A percentile compares a stretch with the other conserved stretches of the same genome.
phyloP scores from a whole-genome alignment of 1,140 invertebrate genomes.

The Brachionus koreanus region DNA sequence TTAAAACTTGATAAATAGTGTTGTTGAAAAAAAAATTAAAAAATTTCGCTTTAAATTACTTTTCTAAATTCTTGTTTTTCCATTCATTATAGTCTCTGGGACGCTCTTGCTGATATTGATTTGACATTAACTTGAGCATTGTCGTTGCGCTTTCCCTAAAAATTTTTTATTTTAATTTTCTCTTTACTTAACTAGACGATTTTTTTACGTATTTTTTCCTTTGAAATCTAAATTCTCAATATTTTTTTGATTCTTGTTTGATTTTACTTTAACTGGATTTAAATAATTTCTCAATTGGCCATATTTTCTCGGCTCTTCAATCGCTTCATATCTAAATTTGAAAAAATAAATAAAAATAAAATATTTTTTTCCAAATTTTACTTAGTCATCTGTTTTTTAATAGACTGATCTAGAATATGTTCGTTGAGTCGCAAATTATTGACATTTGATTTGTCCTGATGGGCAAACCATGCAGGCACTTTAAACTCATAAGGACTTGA shows the following conservation, averaged over 20 bases:
- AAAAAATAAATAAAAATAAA: neutral
- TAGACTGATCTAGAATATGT: neutral
- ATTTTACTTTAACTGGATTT: constrained; percentile 36
- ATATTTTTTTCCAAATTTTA: neutral
- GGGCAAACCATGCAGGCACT: constrained; percentile 42
- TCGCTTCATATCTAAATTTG: neutral
- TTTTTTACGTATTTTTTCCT: neutral
- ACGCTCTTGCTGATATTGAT: constrained; percentile 5
- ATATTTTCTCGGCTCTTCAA: constrained; percentile 40
- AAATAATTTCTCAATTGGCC: constrained; percentile 41
- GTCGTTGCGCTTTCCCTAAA: constrained; percentile 2
- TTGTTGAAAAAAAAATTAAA: neutral
- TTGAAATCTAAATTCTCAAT: neutral
- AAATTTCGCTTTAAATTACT: neutral
- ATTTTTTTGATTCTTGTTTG: neutral
- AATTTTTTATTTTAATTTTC: neutral
- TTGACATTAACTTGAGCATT: constrained; percentile 3
- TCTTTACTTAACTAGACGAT: too few species aligned
- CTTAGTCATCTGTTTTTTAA: constrained; percentile 5
- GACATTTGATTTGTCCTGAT: constrained; percentile 15
- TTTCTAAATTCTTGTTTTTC: neutral
- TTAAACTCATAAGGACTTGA: constrained; percentile 30
- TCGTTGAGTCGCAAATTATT: neutral
- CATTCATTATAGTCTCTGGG: constrained; percentile 8
- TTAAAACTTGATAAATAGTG: neutral